These are phyloP conservation scores for Microtus richardsoni DNA, from an alignment of 2,113 vertebrate genomes.

Conservation along the genomic window DNA sequence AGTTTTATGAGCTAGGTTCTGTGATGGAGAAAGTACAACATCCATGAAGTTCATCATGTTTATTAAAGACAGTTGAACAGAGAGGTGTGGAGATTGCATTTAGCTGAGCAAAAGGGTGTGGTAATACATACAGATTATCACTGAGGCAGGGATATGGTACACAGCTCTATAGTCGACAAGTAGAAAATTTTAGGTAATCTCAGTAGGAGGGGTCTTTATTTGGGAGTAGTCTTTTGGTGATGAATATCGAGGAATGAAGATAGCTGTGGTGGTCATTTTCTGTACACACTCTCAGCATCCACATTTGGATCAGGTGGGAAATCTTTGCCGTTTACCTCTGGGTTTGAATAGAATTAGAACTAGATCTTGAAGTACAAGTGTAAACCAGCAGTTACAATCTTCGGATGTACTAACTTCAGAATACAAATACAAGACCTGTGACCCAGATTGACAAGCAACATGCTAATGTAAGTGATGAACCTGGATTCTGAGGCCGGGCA, in stretches of 20 bases:
- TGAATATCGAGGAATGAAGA: neutral
- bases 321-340: neutral
- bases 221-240: neutral
- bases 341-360: neutral
- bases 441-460: neutral
- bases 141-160: neutral
- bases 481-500: neutral
- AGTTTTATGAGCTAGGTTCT: neutral
- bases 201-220: neutral
- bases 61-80: neutral
- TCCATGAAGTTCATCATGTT: neutral
- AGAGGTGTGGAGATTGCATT: neutral
- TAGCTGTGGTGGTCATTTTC: neutral
- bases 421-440: conserved; percentile 16
- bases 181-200: neutral
- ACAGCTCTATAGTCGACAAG: neutral
- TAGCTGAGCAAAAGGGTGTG: neutral
- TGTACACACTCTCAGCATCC: neutral
- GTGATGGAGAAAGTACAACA: neutral
- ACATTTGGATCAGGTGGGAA: neutral
- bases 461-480: neutral
- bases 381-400: neutral
- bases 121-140: neutral
- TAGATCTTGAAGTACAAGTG: neutral
- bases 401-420: neutral